Conservation (phyloP, 2,113 vertebrate species). For the Cinclus cinclus region DNA sequence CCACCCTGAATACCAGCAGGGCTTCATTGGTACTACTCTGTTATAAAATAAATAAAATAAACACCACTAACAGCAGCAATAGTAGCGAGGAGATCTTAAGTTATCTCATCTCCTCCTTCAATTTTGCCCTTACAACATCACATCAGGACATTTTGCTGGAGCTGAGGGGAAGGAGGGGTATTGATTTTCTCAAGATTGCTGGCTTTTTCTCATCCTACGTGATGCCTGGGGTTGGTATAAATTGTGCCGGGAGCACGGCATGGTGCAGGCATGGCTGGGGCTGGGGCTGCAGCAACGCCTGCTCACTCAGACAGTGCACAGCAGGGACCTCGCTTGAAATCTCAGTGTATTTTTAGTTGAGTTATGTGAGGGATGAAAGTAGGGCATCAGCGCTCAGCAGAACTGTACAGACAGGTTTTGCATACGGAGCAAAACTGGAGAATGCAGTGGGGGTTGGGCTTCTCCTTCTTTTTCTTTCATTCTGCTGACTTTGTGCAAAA, state of each 20-base stretch:
- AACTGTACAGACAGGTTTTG: slow-evolving; percentile 42
- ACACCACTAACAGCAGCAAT: background rate
- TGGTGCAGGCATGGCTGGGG: background rate
- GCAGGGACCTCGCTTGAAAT: slow-evolving; percentile 15
- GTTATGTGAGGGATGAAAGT: slow-evolving; percentile 47
- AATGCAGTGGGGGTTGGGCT: background rate
- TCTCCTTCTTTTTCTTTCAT: background rate
- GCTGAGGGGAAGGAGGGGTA: background rate
- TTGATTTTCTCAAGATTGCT: background rate
- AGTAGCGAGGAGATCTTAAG: background rate
- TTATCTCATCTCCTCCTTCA: background rate
- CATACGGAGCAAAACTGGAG: slow-evolving; percentile 11
- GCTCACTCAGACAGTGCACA: slow-evolving; percentile 4
- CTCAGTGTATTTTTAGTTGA: slow-evolving; percentile 46
- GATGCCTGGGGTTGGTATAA: background rate
- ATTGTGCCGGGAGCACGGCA: rapidly evolving
- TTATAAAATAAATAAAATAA: background rate
- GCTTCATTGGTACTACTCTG: background rate
- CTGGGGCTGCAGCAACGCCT: background rate
- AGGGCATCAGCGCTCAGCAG: slow-evolving; percentile 30
- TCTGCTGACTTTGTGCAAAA: slow-evolving; percentile 51
- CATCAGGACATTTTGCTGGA: background rate
- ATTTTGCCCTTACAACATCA: background rate
- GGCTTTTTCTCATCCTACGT: background rate
- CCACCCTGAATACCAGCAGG: background rate